Base-by-base conservation (phyloP, 2,113 vertebrate genomes). In the Myiopsitta monachus region DNA sequence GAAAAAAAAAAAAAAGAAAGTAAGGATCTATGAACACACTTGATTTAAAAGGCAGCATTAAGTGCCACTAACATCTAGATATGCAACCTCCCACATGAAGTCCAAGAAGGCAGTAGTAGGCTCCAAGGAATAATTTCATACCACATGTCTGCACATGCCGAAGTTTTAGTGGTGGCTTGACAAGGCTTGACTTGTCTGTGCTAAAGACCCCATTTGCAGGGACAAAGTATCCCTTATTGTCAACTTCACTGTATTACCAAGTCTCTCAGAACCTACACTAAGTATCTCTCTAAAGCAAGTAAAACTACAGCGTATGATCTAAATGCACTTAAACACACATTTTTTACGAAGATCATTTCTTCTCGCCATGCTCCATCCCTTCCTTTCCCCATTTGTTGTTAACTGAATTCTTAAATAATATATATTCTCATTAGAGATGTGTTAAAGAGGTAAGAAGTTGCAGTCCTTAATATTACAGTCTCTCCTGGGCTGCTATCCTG, bases 21-120 rank as follows among this genome's bases (percentile, higher is more conserved):
- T 91, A 94, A 97, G 95, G 26, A 96, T 62, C 67, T 94, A 39
- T 73, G 43, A 91, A 82, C 44, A 88, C 19, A 80, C 31, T 59
- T 57, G n/a, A 94, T 88, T 96, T 92, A 91, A 92, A 87, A 93
- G 27, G 39, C 36, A 47, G 1, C 46, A 75, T 69, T 76, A 94
- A 97, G 49, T 24, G 33, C 78, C 38, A 87, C 33, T 85, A 83
- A 82, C 8, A 86, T 46, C 51, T 68, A 86, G 59, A 76, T 33
- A 74, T 0, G 4, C 28, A 94, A 78, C 63, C 46, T 87, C 14
- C 11, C 39, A 68, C 38, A 43, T 89, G 33, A 63, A 84, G 51
- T 46, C 30, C 11, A 68, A 68, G 26, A 90, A 54, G 21, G 14
- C 28, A 77, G 31, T 9, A 81, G 14, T 10, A 74, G 27, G 6